Conservation (phyloP, 2,888 invertebrate species). For the Clanis bilineata region DNA sequence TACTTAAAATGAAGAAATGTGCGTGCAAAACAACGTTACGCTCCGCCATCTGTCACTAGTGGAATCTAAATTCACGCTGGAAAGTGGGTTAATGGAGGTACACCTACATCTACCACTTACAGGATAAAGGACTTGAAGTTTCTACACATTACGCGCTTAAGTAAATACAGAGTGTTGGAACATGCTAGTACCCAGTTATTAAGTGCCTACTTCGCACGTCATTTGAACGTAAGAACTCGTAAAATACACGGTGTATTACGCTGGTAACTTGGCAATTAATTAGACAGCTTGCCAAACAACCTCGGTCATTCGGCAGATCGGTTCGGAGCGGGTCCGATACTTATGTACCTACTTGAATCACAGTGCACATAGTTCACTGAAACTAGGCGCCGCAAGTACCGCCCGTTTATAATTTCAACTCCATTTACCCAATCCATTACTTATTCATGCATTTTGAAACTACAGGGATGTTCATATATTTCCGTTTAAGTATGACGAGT, state of each 20-base stretch:
- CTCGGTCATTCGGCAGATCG: conserved; percentile 39
- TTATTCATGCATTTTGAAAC: conserved; percentile 20
- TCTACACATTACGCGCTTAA: conserved; percentile 4
- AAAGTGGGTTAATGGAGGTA: conserved; percentile 7
- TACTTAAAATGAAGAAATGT: neutral
- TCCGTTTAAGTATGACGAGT: neutral
- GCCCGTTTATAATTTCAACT: conserved; percentile 43
- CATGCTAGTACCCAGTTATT: neutral
- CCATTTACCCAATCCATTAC: conserved; percentile 36
- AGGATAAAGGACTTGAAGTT: conserved; percentile 11
- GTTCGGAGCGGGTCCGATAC: too few relatives aligned
- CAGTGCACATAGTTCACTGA: conserved; percentile 40
- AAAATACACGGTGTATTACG: conserved; percentile 31
- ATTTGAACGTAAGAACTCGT: conserved; percentile 20
- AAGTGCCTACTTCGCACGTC: conserved; percentile 15
- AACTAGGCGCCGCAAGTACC: conserved; percentile 43
- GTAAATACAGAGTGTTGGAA: conserved; percentile 9
- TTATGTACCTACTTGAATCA: conserved; percentile 52
- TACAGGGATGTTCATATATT: too few relatives aligned
- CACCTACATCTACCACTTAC: conserved; percentile 3
- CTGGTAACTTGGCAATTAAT: conserved; percentile 62
- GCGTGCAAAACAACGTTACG: neutral
- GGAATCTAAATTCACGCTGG: conserved; percentile 3
- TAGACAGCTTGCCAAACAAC: conserved; percentile 69
- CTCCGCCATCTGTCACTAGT: neutral